Conservation (phyloP, 1,140 invertebrate genomes). For the Drosophila neocordata region DNA sequence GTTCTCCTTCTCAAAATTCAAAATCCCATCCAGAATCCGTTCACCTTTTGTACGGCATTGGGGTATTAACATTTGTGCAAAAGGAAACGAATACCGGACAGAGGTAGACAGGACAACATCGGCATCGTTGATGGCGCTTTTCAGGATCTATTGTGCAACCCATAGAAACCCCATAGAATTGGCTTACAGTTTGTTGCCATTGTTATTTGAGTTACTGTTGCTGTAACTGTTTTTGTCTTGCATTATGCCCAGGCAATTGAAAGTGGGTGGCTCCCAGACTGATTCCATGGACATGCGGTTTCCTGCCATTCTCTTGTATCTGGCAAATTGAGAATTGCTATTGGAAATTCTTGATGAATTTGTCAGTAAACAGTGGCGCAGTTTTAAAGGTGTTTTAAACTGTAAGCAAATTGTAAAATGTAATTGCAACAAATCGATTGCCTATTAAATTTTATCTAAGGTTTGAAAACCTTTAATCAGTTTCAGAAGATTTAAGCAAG, state of each 20-base stretch:
- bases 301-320: slow-evolving; percentile 41
- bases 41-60: slow-evolving; percentile 45
- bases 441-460: too few species aligned
- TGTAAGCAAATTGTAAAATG: too few species aligned
- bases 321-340: slow-evolving; percentile 32
- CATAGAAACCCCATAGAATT: slow-evolving; percentile 57
- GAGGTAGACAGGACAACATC: slow-evolving; percentile 40
- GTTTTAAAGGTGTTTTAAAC: background rate
- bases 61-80: slow-evolving; percentile 48
- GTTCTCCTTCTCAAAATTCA: slow-evolving; percentile 21
- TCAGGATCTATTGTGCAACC: slow-evolving; percentile 32
- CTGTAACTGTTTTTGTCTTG: slow-evolving; percentile 20
- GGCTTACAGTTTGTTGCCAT: slow-evolving; percentile 53
- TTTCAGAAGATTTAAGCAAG: too few species aligned
- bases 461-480: too few species aligned
- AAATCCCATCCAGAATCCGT: slow-evolving; percentile 41
- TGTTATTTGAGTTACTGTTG: slow-evolving; percentile 42
- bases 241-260: slow-evolving; percentile 52
- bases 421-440: too few species aligned
- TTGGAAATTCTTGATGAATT: slow-evolving; percentile 23
- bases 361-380: background rate
- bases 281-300: slow-evolving; percentile 50
- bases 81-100: slow-evolving; percentile 19
- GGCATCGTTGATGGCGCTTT: slow-evolving; percentile 20
- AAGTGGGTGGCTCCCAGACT: slow-evolving; percentile 31